A percentile compares a stretch with the other conserved stretches of the same genome.
Conservation (phyloP, 2,888 invertebrate genomes). For the Salticus scenicus region DNA sequence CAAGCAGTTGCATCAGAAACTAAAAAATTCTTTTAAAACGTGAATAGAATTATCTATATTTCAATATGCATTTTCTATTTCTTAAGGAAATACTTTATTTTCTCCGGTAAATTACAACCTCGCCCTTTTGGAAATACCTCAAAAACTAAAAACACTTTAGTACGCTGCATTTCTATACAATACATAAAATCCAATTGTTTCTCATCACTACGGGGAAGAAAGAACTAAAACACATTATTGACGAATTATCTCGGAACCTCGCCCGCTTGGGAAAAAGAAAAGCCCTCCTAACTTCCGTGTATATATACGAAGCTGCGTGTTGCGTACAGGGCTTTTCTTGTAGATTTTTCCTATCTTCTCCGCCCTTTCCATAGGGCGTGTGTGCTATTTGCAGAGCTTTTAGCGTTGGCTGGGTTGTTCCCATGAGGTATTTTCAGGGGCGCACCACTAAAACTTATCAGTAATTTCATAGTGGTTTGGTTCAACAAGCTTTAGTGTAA, state of each 20-base stretch:
- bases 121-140: not conserved
- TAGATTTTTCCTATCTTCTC: conserved; percentile 30
- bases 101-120: not conserved
- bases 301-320: not conserved
- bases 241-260: conserved; percentile 32
- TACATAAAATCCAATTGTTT: conserved; percentile 21
- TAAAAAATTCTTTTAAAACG: too few relatives aligned
- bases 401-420: conserved; percentile 17
- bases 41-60: too few relatives aligned
- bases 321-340: not conserved
- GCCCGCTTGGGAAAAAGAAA: conserved; percentile 22
- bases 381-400: conserved; percentile 40
- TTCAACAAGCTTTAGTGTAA: not conserved
- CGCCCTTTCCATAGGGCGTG: conserved; percentile 42
- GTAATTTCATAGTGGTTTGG: not conserved
- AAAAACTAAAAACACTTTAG: not conserved
- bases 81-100: not conserved
- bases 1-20: too few relatives aligned
- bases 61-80: too few relatives aligned
- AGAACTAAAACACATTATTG: conserved; percentile 30
- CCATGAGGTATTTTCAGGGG: conserved; percentile 8
- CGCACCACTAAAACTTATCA: conserved; percentile 5
- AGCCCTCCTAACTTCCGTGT: conserved; percentile 36
- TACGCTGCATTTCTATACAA: not conserved
- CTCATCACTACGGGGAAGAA: conserved; percentile 19